Evolutionary conservation across 1,140 invertebrate species (phyloP), one percentile per base, ranked within the genome.

Genomic region (Aphis gossypii): DNA sequence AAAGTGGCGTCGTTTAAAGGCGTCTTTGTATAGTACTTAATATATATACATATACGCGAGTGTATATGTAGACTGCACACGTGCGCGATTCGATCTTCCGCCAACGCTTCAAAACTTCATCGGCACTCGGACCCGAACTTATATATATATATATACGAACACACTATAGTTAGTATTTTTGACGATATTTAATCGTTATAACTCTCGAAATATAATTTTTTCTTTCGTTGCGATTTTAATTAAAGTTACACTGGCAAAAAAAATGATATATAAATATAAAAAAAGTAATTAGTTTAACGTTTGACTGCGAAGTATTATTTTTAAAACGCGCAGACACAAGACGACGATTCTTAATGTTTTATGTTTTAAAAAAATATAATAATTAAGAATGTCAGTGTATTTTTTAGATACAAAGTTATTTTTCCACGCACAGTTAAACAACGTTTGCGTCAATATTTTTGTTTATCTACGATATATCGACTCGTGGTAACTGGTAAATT

Each of bases 261-360:
- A n/a, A 51, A 51, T 76, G 11, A n/a, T n/a, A 76, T n/a, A 76
- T 76, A 76, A 76, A 76, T 76, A 30, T 76, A 76, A 76, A 76
- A 60, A 76, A 76, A 76, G 60, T n/a, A n/a, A 14, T 76, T 76
- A n/a, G n/a, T 76, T n/a, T 76, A n/a, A 76, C 60, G 30, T 76
- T 76, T 76, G 60, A 76, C 60, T 35, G n/a, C 60, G n/a, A 76
- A 76, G n/a, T 35, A 76, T 76, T 76, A 76, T 76, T 76, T 76
- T 76, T n/a, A 18, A 35, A 76, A 76, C 14, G 60, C 30, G 60
- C 30, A n/a, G 60, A 68, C 30, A 68, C 30, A 35, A 76, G 60
- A 76, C 60, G 30, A n/a, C 60, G n/a, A 35, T 7, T n/a, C n/a
- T 76, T n/a, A 76, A 76, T 76, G 60, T 68, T 68, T 25, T 14